Evolutionary conservation across 53 echinoderm and acorn worm species (phyloP), one percentile per base, ranked within the genome.

Genomic region (Patiria pectinifera): DNA sequence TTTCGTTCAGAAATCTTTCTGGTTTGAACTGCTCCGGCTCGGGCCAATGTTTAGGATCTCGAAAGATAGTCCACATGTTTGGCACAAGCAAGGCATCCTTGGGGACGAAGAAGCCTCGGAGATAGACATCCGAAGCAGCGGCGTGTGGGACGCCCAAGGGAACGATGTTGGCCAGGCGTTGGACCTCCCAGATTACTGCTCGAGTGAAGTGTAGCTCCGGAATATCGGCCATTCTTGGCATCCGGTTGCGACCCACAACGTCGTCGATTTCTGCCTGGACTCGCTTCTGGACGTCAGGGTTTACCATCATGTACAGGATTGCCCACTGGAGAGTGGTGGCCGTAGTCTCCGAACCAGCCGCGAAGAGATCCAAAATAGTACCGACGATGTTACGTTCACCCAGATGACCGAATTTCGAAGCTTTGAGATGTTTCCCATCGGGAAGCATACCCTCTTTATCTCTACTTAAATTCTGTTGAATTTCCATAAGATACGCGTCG

Each of bases 241-340:
- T 35, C 35, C 35, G 35, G 35, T 35, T 35, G 35, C 35, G 35
- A 35, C 35, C 35, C 35, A 35, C 35, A 35, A 35, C 35, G 35
- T 35, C 78, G 78, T 88, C 88, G 46, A 88, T 88, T 23, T 88
- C 88, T 10, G 49, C 58, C 59, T 77, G 76, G n/a, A 88, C 78
- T 24, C 78, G 76, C 22, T 15, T 5, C 88, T 88, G 88, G 58
- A 88, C 16, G 49, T 88, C 88, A 11, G 88, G 88, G 59, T 77
- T 44, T 8, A 60, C 43, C 23, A 76, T 21, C 88, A 88, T 88
- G 59, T 49, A 77, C 59, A 88, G 66, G n/a, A 88, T 48, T 8
- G 21, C 4, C 88, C 88, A 88, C 35, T 35, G 35, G 35, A 35
- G 35, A 35, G 35, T 35, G 35, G 35, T 35, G 35, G 35, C 35